phyloP scores from a whole-genome alignment of 2,113 vertebrate species.

The Apteryx owenii region DNA sequence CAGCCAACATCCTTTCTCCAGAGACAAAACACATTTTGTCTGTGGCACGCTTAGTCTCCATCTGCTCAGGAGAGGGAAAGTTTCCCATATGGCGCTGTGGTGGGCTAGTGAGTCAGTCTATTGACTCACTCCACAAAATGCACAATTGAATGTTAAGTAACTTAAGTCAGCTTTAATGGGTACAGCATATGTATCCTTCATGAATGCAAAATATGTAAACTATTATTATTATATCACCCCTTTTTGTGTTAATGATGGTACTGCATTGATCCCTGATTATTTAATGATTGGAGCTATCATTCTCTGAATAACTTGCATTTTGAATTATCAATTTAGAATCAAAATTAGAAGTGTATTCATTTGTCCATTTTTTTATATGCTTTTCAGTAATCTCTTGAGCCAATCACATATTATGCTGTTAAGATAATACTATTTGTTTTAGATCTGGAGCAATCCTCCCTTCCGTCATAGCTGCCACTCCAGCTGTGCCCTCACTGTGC shows the following conservation, averaged over 20 bases:
- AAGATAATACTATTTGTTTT: conserved; percentile 40
- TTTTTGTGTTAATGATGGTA: conserved; percentile 20
- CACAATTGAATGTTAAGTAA: conserved; percentile 72
- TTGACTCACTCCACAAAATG: conserved; percentile 56
- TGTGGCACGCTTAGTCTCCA: conserved; percentile 74
- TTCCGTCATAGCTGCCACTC: neutral
- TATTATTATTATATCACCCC: conserved; percentile 33
- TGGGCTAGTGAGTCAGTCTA: conserved; percentile 59
- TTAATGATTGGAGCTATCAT: conserved; percentile 18
- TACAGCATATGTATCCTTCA: conserved; percentile 61
- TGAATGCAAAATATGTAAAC: conserved; percentile 57
- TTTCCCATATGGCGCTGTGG: conserved; percentile 70
- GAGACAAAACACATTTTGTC: conserved; percentile 79
- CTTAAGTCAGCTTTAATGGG: conserved; percentile 57
- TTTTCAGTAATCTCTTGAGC: neutral
- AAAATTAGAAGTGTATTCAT: conserved; percentile 22
- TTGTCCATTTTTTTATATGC: conserved; percentile 35
- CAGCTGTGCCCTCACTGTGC: neutral
- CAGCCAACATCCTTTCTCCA: conserved; percentile 69
- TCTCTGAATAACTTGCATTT: conserved; percentile 17
- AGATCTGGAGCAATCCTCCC: neutral
- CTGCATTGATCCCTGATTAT: neutral
- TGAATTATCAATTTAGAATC: conserved; percentile 55
- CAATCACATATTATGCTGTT: neutral
- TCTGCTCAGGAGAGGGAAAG: conserved; percentile 73